Percentiles rank a stretch among this genome's conserved stretches.
Evolutionary conservation across 2,113 vertebrate genomes (phyloP).

Genomic region (Fulica atra): DNA sequence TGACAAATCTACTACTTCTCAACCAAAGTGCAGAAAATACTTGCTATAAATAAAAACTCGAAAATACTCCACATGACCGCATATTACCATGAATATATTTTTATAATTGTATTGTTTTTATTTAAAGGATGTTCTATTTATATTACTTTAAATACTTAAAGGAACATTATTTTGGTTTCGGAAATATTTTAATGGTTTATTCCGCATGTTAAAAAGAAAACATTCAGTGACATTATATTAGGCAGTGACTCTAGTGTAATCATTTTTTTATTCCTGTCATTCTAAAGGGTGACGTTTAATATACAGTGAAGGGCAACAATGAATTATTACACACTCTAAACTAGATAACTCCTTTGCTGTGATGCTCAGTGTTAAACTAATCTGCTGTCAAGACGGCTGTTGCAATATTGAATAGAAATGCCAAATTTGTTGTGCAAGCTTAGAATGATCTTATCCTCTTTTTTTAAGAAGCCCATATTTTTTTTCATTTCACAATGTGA

Average conservation of each 20-base stretch:
- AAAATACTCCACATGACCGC: background rate
- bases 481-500: background rate
- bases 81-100: background rate
- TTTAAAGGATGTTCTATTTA: background rate
- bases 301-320: constrained; percentile 48
- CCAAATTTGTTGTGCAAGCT: background rate
- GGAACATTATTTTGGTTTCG: background rate
- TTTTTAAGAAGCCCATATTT: background rate
- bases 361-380: constrained; percentile 56
- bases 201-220: background rate
- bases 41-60: background rate
- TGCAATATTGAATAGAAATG: constrained; percentile 50
- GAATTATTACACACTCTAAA: constrained; percentile 65
- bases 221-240: constrained; percentile 16
- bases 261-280: constrained; percentile 56
- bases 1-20: background rate
- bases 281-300: constrained; percentile 64
- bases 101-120: background rate
- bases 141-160: background rate
- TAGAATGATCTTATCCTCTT: background rate
- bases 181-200: background rate
- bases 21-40: background rate
- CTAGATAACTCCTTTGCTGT: constrained; percentile 58
- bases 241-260: background rate
- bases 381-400: constrained; percentile 40